These are phyloP conservation scores for Rhipidura dahli DNA, from an alignment of 2,113 vertebrate genomes.

Conservation along the genomic window DNA sequence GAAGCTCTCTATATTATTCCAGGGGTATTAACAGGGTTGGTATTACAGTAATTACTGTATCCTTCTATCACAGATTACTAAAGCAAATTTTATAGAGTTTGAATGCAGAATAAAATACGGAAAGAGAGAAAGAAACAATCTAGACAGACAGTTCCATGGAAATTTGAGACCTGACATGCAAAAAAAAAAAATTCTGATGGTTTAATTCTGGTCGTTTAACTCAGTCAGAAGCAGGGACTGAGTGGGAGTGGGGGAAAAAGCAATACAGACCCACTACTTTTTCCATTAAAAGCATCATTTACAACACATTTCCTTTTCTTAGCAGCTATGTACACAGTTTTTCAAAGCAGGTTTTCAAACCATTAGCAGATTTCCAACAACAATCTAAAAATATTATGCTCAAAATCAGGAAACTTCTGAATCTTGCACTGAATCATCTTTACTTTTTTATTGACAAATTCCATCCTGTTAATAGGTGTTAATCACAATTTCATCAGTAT, in stretches of 20 bases:
- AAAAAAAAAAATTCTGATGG: neutral
- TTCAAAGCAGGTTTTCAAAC: neutral
- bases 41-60: neutral
- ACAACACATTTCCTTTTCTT: neutral
- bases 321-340: neutral
- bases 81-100: neutral
- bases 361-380: neutral
- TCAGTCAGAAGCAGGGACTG: neutral
- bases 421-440: neutral
- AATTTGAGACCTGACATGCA: neutral
- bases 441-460: conserved; percentile 32
- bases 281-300: neutral
- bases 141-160: neutral
- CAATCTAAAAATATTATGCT: neutral
- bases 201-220: neutral
- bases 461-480: conserved; percentile 13
- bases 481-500: conserved; percentile 46
- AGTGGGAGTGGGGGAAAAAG: neutral
- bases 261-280: neutral
- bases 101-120: neutral
- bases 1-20: neutral
- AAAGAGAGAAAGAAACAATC: neutral
- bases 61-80: neutral
- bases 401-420: neutral
- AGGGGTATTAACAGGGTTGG: neutral